Base-by-base conservation (phyloP, 2,113 vertebrate species). In the Rhodinocichla rosea region DNA sequence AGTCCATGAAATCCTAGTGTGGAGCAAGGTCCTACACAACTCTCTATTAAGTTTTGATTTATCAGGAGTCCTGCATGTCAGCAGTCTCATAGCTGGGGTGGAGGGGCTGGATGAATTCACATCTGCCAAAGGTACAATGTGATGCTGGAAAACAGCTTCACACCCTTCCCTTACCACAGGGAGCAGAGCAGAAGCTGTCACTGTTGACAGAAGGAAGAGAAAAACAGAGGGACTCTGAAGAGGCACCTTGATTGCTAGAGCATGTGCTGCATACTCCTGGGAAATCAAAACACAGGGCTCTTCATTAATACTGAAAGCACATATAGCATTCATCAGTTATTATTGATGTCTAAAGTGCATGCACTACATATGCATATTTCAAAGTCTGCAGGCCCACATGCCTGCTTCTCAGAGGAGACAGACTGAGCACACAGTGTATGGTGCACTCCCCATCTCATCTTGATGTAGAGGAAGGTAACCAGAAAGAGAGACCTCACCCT, bases 251-350 rank as follows among this genome's bases (percentile, higher is more conserved):
- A 96, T 95, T 95, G 76, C 63, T 70, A 59, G 52, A 95, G 91
- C 60, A 85, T 57, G 81, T 70, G 80, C 57, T 69, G 44, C 30
- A 50, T 67, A 32, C 85, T 87, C 92, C 50, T 60, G 81, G 91
- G 93, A 95, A 94, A 94, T 93, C 95, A 90, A 81, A 92, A 95
- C 37, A 83, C 4, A 57, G 65, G 87, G 55, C 60, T 89, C 82
- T 94, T 96, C 75, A 94, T 87, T 78, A 96, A 93, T 75, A 83
- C 83, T n/a, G 67, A 64, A 79, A 92, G 44, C 69, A 92, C 83
- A 74, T 67, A 81, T 13, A 97, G 40, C 59, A 67, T 92, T 92
- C 89, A 75, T 67, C 62, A 92, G 70, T 42, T 80, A 71, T 77
- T 87, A 87, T 1, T 92, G 86, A 87, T 94, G 70, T 69, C 70